Conservation (phyloP, 2,888 invertebrate genomes). For the Scaptomyza parva region DNA sequence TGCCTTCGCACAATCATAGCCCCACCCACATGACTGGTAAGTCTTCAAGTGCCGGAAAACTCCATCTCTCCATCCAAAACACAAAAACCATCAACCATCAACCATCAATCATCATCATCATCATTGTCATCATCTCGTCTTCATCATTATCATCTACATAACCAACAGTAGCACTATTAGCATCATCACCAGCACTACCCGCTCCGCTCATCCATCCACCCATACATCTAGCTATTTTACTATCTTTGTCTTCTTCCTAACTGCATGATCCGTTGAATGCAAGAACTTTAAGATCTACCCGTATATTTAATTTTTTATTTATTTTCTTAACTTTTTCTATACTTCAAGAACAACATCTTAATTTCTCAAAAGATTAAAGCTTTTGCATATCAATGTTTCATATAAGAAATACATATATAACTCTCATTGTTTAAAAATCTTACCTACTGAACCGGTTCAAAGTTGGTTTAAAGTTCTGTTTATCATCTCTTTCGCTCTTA, state of each 20-base stretch:
- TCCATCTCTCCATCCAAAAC: slow-evolving; percentile 2
- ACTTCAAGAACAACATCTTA: no score
- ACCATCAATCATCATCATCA: slow-evolving; percentile 19
- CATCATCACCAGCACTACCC: slow-evolving; percentile 13
- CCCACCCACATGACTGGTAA: slow-evolving; percentile 86
- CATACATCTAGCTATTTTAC: not conserved
- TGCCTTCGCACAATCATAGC: slow-evolving; percentile 88
- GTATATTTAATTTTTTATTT: no score
- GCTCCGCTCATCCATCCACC: not conserved
- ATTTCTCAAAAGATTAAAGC: no score
- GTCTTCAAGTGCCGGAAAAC: slow-evolving; percentile 37
- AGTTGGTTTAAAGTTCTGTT: not conserved
- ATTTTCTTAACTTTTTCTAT: no score
- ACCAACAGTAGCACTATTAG: slow-evolving; percentile 28
- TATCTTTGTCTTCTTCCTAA: slow-evolving; percentile 1
- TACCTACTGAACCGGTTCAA: not conserved
- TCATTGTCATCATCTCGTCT: slow-evolving; percentile 11
- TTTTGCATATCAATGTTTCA: no score
- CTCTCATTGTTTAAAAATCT: not conserved
- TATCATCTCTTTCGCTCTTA: not conserved
- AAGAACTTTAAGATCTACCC: not conserved
- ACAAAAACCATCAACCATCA: slow-evolving; percentile 3
- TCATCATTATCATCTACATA: slow-evolving; percentile 22
- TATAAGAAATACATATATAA: no score
- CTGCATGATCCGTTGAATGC: not conserved